Evolutionary conservation across 2,888 invertebrate genomes (phyloP), one percentile per base, ranked within the genome.

Genomic region (Agriotes lineatus): DNA sequence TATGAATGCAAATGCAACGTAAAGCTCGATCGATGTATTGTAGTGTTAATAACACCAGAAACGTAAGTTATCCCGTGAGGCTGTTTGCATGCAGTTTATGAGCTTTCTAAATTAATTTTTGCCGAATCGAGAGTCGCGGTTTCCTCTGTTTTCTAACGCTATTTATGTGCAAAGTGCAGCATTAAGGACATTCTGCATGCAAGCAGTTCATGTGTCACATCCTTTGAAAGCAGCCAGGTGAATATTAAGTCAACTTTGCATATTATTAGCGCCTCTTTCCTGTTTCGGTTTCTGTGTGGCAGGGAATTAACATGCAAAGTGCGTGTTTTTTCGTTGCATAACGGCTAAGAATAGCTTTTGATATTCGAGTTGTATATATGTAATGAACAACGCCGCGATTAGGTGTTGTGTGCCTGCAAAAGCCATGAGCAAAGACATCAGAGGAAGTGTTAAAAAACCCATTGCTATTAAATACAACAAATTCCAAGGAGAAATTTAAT

Each of bases 171-270:
- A 65, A 59, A 68, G 56, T 59, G 45, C 60, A 67, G 59, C 63
- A 68, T 68, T 68, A 68, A 37, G 44, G 52, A 52, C 45, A 77
- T 77, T 80, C 78, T 76, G 79, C 80, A 80, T 80, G 76, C 78
- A 75, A 73, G 75, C 74, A 74, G 76, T 74, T 75, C 74, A 72
- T 73, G 68, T 76, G 72, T 76, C 77, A 78, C 76, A 79, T 80
- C 80, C 79, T 79, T 73, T 80, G 62, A 67, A 63, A 69, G 68
- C 72, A 73, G 71, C 72, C 74, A 74, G 71, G 74, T 78, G 80
- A 78, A 80, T 79, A 76, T 78, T 78, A 79, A 78, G 73, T 72
- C 71, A 67, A 74, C 66, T 76, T 74, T 76, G 75, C 78, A 77
- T 80, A 75, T 75, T 72, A 75, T 78, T 75, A 76, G 67, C 69